Percentiles rank a stretch among this genome's conserved stretches.
Conservation (phyloP, 2,797 vertebrate genomes). For the Karalla daura region DNA sequence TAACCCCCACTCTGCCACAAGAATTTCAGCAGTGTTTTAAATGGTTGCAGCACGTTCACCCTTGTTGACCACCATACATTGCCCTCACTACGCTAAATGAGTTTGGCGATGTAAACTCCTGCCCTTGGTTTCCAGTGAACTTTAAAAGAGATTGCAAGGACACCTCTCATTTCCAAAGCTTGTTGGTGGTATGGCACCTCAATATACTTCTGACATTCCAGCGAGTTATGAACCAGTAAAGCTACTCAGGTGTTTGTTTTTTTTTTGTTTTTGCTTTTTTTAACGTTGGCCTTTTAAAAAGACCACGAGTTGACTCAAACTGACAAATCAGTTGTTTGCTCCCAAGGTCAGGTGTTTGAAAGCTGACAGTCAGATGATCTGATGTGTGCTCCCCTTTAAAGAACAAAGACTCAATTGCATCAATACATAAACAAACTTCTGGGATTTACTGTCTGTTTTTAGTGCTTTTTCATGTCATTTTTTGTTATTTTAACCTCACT, state of each 20-base stretch:
- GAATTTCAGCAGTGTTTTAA: too few relatives aligned
- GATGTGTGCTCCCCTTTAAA: conserved; percentile 3
- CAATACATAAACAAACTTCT: background rate
- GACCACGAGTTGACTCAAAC: conserved; percentile 33
- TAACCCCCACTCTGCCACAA: too few relatives aligned
- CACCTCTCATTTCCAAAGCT: conserved; percentile 12
- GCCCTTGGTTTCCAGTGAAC: conserved; percentile 1
- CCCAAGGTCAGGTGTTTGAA: conserved; percentile 18
- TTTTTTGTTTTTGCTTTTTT: too few relatives aligned
- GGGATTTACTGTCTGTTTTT: background rate
- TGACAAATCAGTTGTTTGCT: conserved; percentile 35
- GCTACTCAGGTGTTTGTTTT: conserved; percentile 14
- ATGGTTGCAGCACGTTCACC: too few relatives aligned
- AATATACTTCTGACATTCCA: conserved; percentile 28
- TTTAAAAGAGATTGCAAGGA: conserved; percentile 12
- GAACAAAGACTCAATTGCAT: conserved; percentile 3
- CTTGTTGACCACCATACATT: too few relatives aligned
- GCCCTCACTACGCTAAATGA: background rate
- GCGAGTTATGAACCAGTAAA: conserved; percentile 8
- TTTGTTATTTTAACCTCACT: too few relatives aligned
- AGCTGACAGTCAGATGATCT: background rate
- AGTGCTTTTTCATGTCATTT: background rate
- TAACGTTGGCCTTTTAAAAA: conserved; percentile 40
- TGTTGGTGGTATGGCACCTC: background rate
- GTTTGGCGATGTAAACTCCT: background rate